Base-by-base conservation (phyloP, 2,797 vertebrate genomes). In the Enteromius unitaeniatus region DNA sequence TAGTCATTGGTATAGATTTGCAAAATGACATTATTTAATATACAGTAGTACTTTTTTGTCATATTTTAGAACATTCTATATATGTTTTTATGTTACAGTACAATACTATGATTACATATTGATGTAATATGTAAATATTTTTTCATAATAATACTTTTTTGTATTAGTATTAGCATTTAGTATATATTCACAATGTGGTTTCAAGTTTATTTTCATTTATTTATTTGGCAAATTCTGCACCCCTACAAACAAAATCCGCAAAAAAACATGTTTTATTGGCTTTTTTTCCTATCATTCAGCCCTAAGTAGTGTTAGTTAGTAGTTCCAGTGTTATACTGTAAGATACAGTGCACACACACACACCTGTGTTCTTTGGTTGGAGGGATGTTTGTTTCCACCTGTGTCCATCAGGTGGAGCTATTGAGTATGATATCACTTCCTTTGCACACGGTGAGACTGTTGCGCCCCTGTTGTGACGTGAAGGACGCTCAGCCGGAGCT, bases 351-450 rank as follows among this genome's bases (percentile, higher is more conserved):
- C 49, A 47, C 68, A 45, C 40, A 23, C 2, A 31, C 14, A 42
- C 17, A 51, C 17, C 19, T 13, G 19, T 70, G 17, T 23, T 58
- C 51, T 76, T 60, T 76, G 53, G 11, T 53, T 53, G 37, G 21
- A 58, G 37, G 10, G 26, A 6, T 6, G n/a, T 45, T 67, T 37
- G 45, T 37, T n/a, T 80, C 7, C 51, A 5, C 47, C 0, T 1
- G 23, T 67, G 62, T 80, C 90, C 89, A 89, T 88, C 87, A 88
- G 90, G 84, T 88, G 89, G 89, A 23, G 85, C 78, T 88, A 69
- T 86, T 86, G 85, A 90, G 88, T 72, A 70, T 79, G 23, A 70
- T 79, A 86, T 89, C 21, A 34, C 40, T n/a, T 72, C 23, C 21
- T 53, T 15, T 70, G 73, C 55, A 21, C 75, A 47, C 31, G 19